Percentiles rank a stretch among this genome's conserved stretches.
phyloP scores from a whole-genome alignment of 1,140 invertebrate genomes.

The Acromyrmex heyeri region DNA sequence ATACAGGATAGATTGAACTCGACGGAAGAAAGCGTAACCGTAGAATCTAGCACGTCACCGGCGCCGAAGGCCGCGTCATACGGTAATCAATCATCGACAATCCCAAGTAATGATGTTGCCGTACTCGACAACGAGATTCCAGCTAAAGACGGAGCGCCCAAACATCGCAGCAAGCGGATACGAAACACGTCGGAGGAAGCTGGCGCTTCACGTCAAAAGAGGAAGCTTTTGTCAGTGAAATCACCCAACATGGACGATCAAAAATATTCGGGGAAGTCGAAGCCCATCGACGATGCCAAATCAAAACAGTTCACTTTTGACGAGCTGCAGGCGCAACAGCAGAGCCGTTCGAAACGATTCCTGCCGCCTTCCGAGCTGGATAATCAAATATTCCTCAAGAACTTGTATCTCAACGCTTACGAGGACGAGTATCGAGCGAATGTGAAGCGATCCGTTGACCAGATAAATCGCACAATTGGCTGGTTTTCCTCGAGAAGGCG shows the following conservation, averaged over 20 bases:
- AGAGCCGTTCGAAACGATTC: constrained; percentile 83
- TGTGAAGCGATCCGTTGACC: constrained; percentile 83
- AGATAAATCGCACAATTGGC: constrained; percentile 70
- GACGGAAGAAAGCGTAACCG: constrained; percentile 53
- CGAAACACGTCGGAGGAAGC: constrained; percentile 78
- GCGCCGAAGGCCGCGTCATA: constrained; percentile 41
- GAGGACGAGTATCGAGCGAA: constrained; percentile 84
- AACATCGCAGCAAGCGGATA: constrained; percentile 84
- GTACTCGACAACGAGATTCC: constrained; percentile 83
- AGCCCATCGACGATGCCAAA: constrained; percentile 68
- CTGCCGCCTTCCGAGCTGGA: constrained; percentile 81
- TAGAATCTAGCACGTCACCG: background rate
- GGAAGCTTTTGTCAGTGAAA: constrained; percentile 80
- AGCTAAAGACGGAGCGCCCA: constrained; percentile 79
- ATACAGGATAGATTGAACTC: constrained; percentile 84
- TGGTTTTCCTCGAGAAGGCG: constrained; percentile 75
- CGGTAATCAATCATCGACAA: constrained; percentile 67
- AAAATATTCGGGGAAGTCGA: background rate
- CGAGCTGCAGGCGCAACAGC: constrained; percentile 77
- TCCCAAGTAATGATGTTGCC: constrained; percentile 55
- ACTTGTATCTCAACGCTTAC: constrained; percentile 84
- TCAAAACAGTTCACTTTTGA: constrained; percentile 75
- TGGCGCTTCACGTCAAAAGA: constrained; percentile 74
- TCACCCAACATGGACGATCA: background rate
- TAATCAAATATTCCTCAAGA: constrained; percentile 85